phyloP scores from a whole-genome alignment of 2,797 vertebrate genomes.

The Neomorphus geoffroyi region DNA sequence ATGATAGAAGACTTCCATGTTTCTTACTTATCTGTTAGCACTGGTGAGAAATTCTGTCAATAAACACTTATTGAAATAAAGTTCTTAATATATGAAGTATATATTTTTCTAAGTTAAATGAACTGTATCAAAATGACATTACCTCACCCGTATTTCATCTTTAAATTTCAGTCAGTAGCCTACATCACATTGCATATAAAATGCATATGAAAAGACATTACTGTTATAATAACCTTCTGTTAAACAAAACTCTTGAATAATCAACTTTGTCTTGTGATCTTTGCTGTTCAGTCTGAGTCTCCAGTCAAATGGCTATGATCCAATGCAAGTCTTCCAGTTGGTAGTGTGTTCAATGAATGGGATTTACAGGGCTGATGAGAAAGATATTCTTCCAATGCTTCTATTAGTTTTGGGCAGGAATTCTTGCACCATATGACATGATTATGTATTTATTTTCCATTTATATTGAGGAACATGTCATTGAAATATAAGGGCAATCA shows the following conservation, averaged over 20 bases:
- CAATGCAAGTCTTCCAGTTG: background rate
- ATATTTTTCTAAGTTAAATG: background rate
- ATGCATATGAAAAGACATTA: background rate
- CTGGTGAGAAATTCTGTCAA: background rate
- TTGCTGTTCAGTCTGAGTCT: background rate
- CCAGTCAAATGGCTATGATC: background rate
- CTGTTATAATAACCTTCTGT: background rate
- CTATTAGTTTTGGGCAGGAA: background rate
- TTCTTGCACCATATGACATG: background rate
- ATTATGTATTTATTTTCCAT: background rate
- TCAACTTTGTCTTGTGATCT: background rate
- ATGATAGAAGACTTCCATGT: background rate
- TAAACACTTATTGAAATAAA: background rate
- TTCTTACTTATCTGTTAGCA: background rate
- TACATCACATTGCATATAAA: background rate
- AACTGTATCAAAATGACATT: background rate
- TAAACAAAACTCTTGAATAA: background rate
- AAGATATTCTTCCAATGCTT: background rate
- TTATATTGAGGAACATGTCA: background rate
- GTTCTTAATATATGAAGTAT: background rate
- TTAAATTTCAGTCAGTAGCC: background rate
- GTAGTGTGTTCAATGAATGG: background rate
- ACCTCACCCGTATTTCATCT: background rate
- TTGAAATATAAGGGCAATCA: background rate
- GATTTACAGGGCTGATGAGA: background rate